Conservation (phyloP, 2,797 vertebrate genomes). For the Gallinago stenura region DNA sequence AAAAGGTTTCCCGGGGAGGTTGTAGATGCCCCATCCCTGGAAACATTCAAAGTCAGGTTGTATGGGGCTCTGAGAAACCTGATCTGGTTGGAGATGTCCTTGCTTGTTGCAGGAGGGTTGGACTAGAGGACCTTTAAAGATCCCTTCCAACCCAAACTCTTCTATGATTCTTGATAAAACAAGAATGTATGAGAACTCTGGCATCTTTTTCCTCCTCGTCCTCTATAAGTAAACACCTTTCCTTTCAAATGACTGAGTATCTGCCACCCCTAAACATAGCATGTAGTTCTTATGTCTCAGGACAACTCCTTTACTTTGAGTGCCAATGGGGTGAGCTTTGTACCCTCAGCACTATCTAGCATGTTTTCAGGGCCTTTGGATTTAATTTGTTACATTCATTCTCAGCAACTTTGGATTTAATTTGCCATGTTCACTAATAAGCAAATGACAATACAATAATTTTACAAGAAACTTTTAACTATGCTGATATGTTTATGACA, state of each 20-base stretch:
- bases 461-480: too few species aligned
- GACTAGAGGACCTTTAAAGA: background rate
- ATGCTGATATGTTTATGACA: background rate
- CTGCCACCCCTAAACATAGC: background rate
- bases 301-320: background rate
- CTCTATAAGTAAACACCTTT: background rate
- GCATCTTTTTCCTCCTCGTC: background rate
- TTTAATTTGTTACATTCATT: background rate
- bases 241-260: background rate
- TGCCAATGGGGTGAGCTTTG: background rate
- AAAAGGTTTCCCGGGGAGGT: background rate
- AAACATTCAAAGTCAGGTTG: background rate
- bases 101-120: background rate
- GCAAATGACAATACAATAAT: background rate
- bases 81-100: background rate
- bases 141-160: background rate
- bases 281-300: background rate
- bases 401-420: background rate
- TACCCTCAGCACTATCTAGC: background rate
- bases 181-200: background rate
- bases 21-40: background rate
- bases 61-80: background rate
- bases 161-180: background rate
- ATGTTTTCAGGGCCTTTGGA: background rate
- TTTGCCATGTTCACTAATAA: background rate